Conservation (phyloP, 2,888 invertebrate genomes). For the Papilio protenor region DNA sequence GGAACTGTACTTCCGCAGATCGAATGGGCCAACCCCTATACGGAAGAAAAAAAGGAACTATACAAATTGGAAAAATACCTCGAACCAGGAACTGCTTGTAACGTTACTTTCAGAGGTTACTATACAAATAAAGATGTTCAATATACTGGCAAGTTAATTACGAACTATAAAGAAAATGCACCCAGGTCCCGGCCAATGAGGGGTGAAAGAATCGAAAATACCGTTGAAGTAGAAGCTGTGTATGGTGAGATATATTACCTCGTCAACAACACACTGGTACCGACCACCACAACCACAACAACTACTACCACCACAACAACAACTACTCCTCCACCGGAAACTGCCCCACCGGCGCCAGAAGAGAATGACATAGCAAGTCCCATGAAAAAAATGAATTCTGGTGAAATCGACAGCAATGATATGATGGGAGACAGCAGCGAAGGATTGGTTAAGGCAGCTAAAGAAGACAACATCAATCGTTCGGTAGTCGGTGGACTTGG, state of each 20-base stretch:
- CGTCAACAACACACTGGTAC: slow-evolving; percentile 89
- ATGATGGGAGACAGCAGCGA: slow-evolving; percentile 70
- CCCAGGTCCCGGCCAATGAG: slow-evolving; percentile 84
- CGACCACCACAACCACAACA: slow-evolving; percentile 88
- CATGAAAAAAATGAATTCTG: slow-evolving; percentile 61
- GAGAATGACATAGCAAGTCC: slow-evolving; percentile 72
- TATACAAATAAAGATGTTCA: slow-evolving; percentile 89
- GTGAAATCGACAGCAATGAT: slow-evolving; percentile 64
- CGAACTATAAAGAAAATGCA: slow-evolving; percentile 87
- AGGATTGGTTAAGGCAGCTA: slow-evolving; percentile 60
- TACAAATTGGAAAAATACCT: slow-evolving; percentile 86
- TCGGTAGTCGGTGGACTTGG: slow-evolving; percentile 73
- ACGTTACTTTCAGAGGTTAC: slow-evolving; percentile 90
- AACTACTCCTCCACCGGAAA: slow-evolving; percentile 81
- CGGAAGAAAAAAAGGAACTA: slow-evolving; percentile 83
- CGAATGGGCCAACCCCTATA: slow-evolving; percentile 87
- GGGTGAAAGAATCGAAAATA: slow-evolving; percentile 87
- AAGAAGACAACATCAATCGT: slow-evolving; percentile 70
- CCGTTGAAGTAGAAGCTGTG: slow-evolving; percentile 88
- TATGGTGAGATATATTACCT: slow-evolving; percentile 91
- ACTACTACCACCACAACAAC: slow-evolving; percentile 86
- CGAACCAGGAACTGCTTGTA: slow-evolving; percentile 91
- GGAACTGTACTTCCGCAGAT: slow-evolving; percentile 85
- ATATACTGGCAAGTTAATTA: slow-evolving; percentile 89
- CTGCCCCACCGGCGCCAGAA: slow-evolving; percentile 81